phyloP scores from a whole-genome alignment of 2,113 vertebrate genomes.

The Indicator indicator region DNA sequence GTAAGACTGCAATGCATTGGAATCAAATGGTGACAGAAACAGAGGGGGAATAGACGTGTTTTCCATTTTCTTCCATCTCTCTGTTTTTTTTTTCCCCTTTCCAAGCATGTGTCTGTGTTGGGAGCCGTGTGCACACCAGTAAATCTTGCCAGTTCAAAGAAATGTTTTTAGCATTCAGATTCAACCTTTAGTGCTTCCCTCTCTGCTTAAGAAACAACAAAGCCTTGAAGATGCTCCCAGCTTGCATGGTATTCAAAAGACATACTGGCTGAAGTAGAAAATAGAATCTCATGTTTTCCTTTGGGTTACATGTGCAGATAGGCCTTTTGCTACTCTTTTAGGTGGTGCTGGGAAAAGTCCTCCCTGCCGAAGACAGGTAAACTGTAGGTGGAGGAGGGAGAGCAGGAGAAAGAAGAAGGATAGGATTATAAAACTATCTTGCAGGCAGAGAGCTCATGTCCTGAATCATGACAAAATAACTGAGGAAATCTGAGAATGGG shows the following conservation, averaged over 20 bases:
- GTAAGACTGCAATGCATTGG: conserved; percentile 48
- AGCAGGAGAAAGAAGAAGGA: background rate
- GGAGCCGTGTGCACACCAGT: background rate
- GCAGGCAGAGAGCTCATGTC: background rate
- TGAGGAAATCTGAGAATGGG: background rate
- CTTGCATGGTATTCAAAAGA: conserved; percentile 52
- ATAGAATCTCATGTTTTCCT: conserved; percentile 47
- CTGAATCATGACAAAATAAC: background rate
- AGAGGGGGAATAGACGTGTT: conserved; percentile 37
- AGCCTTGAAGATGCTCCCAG: conserved; percentile 55
- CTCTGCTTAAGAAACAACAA: conserved; percentile 53
- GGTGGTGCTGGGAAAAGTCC: background rate
- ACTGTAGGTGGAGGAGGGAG: background rate
- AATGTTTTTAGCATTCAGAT: conserved; percentile 37
- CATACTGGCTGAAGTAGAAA: conserved; percentile 30
- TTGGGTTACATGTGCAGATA: conserved; percentile 28
- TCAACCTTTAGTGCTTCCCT: conserved; percentile 26
- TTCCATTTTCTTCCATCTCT: background rate
- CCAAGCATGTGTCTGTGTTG: background rate
- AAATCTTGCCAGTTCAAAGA: conserved; percentile 50
- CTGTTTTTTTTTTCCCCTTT: background rate
- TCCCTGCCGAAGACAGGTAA: background rate
- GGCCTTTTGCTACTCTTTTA: background rate
- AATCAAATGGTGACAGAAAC: conserved; percentile 68
- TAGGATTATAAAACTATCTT: background rate